Evolutionary conservation across 2,888 invertebrate genomes (phyloP).

Genomic region (Sturmia bella): DNA sequence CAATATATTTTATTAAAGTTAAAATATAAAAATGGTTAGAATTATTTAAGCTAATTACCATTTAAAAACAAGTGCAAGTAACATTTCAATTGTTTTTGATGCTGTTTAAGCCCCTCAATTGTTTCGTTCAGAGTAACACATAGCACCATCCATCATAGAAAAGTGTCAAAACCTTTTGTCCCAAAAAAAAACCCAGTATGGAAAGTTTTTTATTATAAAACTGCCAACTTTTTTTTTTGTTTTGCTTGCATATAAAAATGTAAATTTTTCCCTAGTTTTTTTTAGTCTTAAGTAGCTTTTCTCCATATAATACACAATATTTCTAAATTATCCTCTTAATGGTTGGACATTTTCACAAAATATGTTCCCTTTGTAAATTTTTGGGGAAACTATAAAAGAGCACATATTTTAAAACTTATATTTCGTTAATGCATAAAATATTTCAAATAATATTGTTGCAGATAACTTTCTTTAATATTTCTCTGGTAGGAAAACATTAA

Average conservation of each 20-base stretch:
- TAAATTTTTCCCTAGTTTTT: conserved; percentile 22
- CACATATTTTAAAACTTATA: conserved; percentile 29
- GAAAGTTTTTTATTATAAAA: conserved; percentile 37
- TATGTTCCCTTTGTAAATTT: conserved; percentile 48
- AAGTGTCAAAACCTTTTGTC: conserved; percentile 81
- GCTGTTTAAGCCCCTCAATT: too few species aligned
- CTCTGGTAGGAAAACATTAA: conserved; percentile 59
- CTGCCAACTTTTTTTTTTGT: not conserved
- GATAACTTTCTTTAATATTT: conserved; percentile 51
- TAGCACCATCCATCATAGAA: conserved; percentile 80
- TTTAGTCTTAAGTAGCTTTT: not conserved
- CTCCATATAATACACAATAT: conserved; percentile 26
- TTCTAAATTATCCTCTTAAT: conserved; percentile 33
- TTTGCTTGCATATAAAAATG: conserved; percentile 19
- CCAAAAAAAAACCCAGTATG: conserved; percentile 19
- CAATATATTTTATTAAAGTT: not conserved
- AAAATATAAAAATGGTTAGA: conserved; percentile 10
- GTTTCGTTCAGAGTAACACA: not conserved
- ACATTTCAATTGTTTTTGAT: conserved; percentile 5
- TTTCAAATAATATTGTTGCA: conserved; percentile 43
- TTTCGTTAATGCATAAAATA: conserved; percentile 30
- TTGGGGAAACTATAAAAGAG: conserved; percentile 64
- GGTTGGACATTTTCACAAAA: not conserved
- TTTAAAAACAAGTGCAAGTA: conserved; percentile 38
- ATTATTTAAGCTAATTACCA: conserved; percentile 50